Percentiles rank a stretch among this genome's conserved stretches.
phyloP scores from a whole-genome alignment of 2,113 vertebrate species.

The Vidua macroura region DNA sequence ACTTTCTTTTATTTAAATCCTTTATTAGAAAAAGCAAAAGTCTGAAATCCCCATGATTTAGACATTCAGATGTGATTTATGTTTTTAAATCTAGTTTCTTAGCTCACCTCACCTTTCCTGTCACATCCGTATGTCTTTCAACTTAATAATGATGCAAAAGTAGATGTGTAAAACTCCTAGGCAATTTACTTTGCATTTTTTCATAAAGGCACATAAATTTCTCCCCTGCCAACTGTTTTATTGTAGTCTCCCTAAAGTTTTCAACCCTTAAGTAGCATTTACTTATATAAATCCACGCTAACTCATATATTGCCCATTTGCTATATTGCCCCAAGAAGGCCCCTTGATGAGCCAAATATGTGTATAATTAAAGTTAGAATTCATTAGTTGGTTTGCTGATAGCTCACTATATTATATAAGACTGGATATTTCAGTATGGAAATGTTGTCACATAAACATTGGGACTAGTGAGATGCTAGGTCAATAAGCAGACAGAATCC shows the following conservation, averaged over 20 bases:
- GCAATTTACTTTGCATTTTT: background rate
- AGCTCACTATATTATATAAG: background rate
- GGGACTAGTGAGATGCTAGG: background rate
- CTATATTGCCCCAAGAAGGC: background rate
- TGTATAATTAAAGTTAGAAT: background rate
- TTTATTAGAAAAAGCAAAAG: background rate
- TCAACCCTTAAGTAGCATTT: background rate
- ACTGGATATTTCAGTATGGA: background rate
- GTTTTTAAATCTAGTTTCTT: background rate
- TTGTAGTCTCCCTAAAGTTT: background rate
- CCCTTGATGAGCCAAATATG: background rate
- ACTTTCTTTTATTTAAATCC: background rate
- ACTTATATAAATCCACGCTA: background rate
- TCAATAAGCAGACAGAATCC: background rate
- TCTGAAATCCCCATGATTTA: background rate
- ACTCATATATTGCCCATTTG: background rate
- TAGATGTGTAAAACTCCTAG: background rate
- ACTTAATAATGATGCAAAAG: conserved; percentile 4
- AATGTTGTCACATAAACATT: background rate
- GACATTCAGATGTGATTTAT: background rate
- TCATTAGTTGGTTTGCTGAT: background rate
- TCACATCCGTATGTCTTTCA: background rate
- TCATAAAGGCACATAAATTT: background rate
- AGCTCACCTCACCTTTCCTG: background rate
- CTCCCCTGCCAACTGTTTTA: background rate